Percentiles rank a stretch among this genome's conserved stretches.
phyloP scores from a whole-genome alignment of 2,113 vertebrate species.

The Brienomyrus brachyistius region DNA sequence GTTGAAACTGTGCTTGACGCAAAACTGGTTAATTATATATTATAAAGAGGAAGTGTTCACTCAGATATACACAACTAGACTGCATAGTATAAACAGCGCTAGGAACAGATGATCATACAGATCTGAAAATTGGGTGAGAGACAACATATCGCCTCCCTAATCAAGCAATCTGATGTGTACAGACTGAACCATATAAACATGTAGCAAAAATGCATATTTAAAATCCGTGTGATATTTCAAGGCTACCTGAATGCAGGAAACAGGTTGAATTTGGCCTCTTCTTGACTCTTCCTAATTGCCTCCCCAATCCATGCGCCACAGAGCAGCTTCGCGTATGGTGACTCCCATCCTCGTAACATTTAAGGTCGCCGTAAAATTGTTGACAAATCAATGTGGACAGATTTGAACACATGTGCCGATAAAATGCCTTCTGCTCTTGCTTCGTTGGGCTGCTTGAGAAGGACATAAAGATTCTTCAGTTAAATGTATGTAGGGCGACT shows the following conservation, averaged over 20 bases:
- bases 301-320: background rate
- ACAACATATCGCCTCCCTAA: background rate
- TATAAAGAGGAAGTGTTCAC: background rate
- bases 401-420: background rate
- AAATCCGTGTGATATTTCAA: background rate
- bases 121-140: background rate
- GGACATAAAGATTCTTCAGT: background rate
- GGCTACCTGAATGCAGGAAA: background rate
- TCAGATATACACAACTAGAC: background rate
- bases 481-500: background rate
- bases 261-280: background rate
- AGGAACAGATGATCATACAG: background rate
- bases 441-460: background rate
- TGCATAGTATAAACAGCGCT: background rate
- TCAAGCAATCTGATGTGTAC: background rate
- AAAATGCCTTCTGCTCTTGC: slow-evolving; percentile 4
- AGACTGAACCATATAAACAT: background rate
- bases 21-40: background rate
- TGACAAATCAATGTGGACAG: background rate
- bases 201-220: background rate
- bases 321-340: background rate
- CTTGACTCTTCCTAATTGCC: background rate
- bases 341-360: background rate
- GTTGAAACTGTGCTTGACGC: background rate
- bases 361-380: background rate